Percentiles rank a stretch among this genome's conserved stretches.
Conservation (phyloP, 2,888 invertebrate species). For the Electrophaes corylata region DNA sequence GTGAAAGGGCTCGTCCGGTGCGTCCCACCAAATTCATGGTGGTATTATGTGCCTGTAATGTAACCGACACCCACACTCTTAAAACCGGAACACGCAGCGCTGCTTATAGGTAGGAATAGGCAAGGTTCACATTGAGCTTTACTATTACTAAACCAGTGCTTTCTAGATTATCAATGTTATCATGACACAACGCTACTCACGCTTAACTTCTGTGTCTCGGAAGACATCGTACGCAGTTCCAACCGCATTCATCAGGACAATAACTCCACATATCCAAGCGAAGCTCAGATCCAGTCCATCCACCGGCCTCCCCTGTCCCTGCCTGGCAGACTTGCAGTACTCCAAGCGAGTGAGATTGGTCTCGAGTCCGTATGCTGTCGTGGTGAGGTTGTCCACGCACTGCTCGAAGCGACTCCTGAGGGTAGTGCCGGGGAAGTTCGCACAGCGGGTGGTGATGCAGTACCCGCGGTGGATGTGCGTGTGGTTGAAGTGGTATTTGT, state of each 20-base stretch:
- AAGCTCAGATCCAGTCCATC: conserved; percentile 45
- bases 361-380: conserved; percentile 42
- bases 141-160: neutral
- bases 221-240: conserved; percentile 57
- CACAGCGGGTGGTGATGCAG: conserved; percentile 54
- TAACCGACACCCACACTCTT: no score
- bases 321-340: conserved; percentile 45
- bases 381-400: conserved; percentile 50
- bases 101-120: no score
- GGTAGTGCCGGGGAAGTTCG: conserved; percentile 31
- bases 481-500: conserved; percentile 58
- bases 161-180: no score
- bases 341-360: conserved; percentile 47
- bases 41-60: no score
- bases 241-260: conserved; percentile 49
- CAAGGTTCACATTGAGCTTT: neutral
- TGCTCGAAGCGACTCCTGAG: conserved; percentile 46
- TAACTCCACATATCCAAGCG: conserved; percentile 32
- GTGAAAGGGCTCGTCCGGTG: no score
- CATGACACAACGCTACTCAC: no score
- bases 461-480: conserved; percentile 60
- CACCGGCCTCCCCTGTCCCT: conserved; percentile 7
- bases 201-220: conserved; percentile 36
- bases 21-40: no score
- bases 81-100: no score